Evolutionary conservation across 2,888 invertebrate species (phyloP).

Genomic region (Tenthredo notha): DNA sequence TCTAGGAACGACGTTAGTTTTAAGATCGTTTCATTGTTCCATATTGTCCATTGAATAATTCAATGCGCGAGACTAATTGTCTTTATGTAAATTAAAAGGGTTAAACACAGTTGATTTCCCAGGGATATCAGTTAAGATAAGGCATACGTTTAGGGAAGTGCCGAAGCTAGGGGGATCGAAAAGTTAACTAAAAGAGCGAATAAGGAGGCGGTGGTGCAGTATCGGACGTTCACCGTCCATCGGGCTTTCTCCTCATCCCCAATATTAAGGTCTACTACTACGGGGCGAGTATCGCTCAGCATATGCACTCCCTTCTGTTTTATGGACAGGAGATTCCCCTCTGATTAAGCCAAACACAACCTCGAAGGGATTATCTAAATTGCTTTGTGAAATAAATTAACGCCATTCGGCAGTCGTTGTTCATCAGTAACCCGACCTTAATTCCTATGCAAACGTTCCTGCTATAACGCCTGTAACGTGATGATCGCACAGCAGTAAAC

Average conservation of each 20-base stretch:
- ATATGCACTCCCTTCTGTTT: slow-evolving; percentile 70
- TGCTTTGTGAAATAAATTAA: slow-evolving; percentile 76
- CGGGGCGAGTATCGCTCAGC: slow-evolving; percentile 56
- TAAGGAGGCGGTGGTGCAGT: slow-evolving; percentile 61
- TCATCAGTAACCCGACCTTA: slow-evolving; percentile 48
- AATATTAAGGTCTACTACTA: not conserved
- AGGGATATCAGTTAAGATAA: slow-evolving; percentile 66
- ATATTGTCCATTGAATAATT: slow-evolving; percentile 71
- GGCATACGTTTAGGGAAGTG: not conserved
- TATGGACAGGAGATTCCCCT: slow-evolving; percentile 67
- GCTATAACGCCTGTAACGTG: not conserved
- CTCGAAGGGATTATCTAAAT: slow-evolving; percentile 74
- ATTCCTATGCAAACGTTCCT: slow-evolving; percentile 41
- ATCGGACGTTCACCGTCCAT: slow-evolving; percentile 18
- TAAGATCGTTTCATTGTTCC: slow-evolving; percentile 30
- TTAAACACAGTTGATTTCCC: slow-evolving; percentile 68
- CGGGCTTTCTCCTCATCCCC: not conserved
- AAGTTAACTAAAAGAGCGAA: slow-evolving; percentile 60
- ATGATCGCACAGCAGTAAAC: not conserved
- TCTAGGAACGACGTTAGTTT: slow-evolving; percentile 11
- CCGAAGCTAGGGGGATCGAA: not conserved
- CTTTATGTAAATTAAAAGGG: slow-evolving; percentile 73
- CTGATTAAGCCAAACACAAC: slow-evolving; percentile 74
- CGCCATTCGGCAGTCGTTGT: slow-evolving; percentile 65
- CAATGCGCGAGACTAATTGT: slow-evolving; percentile 75